Evolutionary conservation across 1,140 invertebrate genomes (phyloP).

Genomic region (Drosophila erecta): DNA sequence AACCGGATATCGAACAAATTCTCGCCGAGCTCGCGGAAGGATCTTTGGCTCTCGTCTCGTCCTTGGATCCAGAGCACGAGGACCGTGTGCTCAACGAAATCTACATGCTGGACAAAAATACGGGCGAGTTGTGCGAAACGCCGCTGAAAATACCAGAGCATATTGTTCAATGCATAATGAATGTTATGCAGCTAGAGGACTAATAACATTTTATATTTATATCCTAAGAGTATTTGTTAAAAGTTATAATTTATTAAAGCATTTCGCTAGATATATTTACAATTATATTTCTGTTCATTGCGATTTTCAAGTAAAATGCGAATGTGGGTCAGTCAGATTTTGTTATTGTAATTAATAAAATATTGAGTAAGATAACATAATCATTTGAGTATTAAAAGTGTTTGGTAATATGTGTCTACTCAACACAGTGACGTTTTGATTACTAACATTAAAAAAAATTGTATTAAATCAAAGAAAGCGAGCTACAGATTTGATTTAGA

Average conservation of each 20-base stretch:
- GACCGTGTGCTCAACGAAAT: conserved; percentile 84
- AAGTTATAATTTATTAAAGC: conserved; percentile 41
- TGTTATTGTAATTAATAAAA: too few species aligned
- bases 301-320: too few species aligned
- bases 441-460: not conserved
- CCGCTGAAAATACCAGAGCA: conserved; percentile 83
- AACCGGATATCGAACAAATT: conserved; percentile 76
- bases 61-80: conserved; percentile 64
- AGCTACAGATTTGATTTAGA: too few species aligned
- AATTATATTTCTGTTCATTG: not conserved
- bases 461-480: not conserved
- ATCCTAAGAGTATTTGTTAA: conserved; percentile 33
- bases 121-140: conserved; percentile 76
- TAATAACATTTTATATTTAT: conserved; percentile 30
- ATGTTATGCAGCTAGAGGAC: conserved; percentile 69
- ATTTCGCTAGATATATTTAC: conserved; percentile 26
- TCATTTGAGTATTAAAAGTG: too few species aligned
- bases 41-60: conserved; percentile 84
- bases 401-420: too few species aligned
- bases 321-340: too few species aligned
- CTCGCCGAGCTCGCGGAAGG: conserved; percentile 74
- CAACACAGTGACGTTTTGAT: not conserved
- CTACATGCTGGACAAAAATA: conserved; percentile 82
- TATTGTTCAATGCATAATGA: conserved; percentile 83
- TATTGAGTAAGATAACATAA: too few species aligned